Evolutionary conservation across 2,113 vertebrate genomes (phyloP), one percentile per base, ranked within the genome.

Genomic region (Triplophysa rosa): DNA sequence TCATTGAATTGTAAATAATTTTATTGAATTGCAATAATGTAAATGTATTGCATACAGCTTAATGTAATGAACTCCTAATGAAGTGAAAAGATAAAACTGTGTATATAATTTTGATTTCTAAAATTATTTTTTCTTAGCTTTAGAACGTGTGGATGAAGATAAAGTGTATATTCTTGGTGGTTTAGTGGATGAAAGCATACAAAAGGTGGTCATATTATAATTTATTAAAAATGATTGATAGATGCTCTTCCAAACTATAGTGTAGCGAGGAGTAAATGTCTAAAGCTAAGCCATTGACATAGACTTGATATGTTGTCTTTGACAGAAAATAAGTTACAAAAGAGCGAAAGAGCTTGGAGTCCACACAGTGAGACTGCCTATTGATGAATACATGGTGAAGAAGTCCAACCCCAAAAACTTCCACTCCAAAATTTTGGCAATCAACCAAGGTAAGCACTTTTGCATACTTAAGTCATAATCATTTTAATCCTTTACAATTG

Each of bases 121-220:
- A 29, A 26, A 29, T 29, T 19, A 10, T 29, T 16, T 17, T 9
- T n/a, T 70, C 72, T 87, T 85, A 98, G 97, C 91, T 45, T 92
- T 99, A 83, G 88, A 95, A 85, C 91, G 92, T 2, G 76, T 99
- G 47, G 92, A 95, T 45, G 82, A 88, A 0, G 88, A 92, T 58
- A 95, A 92, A 69, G 93, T 98, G 24, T 97, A 97, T 0, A 62
- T 99, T 80, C 92, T 99, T 0, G 96, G 97, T 24, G 97, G 97
- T 12, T 92, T 99, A 58, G 97, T 99, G 82, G 97, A 99, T 68
- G 97, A 98, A 90, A 98, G 94, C 82, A 91, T 99, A 86, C 95
- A 94, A 85, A 99, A 97, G 94, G 97, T 96, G 54, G 26, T 47
- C 61, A 19, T 19, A 13, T 1, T 8, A 23, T 58, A 19, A 29